Conservation (phyloP, 2,888 invertebrate species). For the Caenorhabditis afra region DNA sequence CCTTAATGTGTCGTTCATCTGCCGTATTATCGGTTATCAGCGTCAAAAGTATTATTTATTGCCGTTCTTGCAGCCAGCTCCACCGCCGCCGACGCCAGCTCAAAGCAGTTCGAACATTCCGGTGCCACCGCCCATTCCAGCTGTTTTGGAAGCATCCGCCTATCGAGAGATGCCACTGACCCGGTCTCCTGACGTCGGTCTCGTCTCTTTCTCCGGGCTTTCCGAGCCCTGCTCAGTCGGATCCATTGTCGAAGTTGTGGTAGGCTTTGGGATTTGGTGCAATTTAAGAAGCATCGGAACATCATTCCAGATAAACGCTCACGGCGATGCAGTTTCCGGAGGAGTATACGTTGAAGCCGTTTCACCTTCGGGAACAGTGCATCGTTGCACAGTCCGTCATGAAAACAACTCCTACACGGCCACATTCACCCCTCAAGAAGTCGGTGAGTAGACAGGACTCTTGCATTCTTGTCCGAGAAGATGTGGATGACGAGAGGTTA, state of each 20-base stretch:
- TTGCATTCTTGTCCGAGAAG: too few species aligned
- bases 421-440: slow-evolving; percentile 96
- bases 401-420: slow-evolving; percentile 91
- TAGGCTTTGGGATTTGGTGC: too few species aligned
- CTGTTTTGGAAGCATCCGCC: slow-evolving; percentile 61
- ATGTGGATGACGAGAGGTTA: slow-evolving; percentile 17
- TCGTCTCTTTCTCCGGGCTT: slow-evolving; percentile 87
- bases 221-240: slow-evolving; percentile 93
- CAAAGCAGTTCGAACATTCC: slow-evolving; percentile 42
- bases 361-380: slow-evolving; percentile 90
- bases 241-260: slow-evolving; percentile 94
- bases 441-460: slow-evolving; percentile 84
- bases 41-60: slow-evolving; percentile 5
- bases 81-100: slow-evolving; percentile 30
- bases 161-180: slow-evolving; percentile 66
- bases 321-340: slow-evolving; percentile 85
- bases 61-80: slow-evolving; percentile 18
- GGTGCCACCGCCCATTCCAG: slow-evolving; percentile 55
- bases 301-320: slow-evolving; percentile 84
- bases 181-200: slow-evolving; percentile 63
- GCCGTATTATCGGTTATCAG: not conserved
- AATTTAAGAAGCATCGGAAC: not conserved
- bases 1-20: not conserved
- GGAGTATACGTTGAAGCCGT: slow-evolving; percentile 92
- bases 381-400: slow-evolving; percentile 86